Conservation (phyloP, 2,888 invertebrate genomes). For the Himalopsyche tibetana region DNA sequence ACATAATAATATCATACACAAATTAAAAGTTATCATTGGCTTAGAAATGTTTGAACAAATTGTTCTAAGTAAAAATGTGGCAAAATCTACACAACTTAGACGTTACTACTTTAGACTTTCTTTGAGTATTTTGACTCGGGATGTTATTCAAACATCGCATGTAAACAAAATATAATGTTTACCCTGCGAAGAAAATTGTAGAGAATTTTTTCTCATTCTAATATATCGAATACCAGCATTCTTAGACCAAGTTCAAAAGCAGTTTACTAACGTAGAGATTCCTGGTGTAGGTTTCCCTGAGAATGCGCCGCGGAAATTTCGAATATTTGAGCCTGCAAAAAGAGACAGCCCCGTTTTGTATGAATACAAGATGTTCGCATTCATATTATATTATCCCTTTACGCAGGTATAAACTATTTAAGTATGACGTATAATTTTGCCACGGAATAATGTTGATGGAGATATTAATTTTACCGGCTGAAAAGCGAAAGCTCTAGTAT, state of each 20-base stretch:
- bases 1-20: no score
- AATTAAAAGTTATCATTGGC: no score
- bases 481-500: not conserved
- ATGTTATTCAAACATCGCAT: constrained; percentile 25
- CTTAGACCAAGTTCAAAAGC: constrained; percentile 44
- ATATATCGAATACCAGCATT: constrained; percentile 57
- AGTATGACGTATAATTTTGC: not conserved
- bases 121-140: not conserved
- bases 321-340: not conserved
- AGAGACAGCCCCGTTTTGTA: constrained; percentile 9
- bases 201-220: constrained; percentile 43
- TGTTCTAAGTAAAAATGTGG: no score
- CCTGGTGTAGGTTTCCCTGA: not conserved
- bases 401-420: constrained; percentile 21
- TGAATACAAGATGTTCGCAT: not conserved
- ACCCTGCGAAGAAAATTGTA: not conserved
- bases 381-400: not conserved
- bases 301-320: constrained; percentile 8
- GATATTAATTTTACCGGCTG: not conserved
- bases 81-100: no score
- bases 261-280: constrained; percentile 37
- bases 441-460: constrained; percentile 8
- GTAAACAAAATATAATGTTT: not conserved
- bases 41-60: no score
- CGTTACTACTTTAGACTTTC: not conserved